These are phyloP conservation scores for Pipistrellus pipistrellus DNA, from an alignment of 2,797 vertebrate genomes.

Conservation along the genomic window DNA sequence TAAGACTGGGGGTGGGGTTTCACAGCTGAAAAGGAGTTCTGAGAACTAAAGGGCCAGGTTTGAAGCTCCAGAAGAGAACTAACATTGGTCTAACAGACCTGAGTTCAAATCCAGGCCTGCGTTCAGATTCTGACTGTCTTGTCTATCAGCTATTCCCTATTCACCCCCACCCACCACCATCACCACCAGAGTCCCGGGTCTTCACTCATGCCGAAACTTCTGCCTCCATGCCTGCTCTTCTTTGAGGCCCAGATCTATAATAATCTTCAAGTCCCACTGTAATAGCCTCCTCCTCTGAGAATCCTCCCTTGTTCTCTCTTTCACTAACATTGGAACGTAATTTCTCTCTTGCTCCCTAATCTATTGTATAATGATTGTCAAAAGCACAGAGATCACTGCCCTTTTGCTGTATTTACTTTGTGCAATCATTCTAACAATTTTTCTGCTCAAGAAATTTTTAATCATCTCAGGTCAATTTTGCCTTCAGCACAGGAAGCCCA, in stretches of 20 bases:
- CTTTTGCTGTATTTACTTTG: background rate
- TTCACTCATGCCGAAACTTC: background rate
- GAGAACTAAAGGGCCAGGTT: background rate
- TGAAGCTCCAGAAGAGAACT: background rate
- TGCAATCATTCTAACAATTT: background rate
- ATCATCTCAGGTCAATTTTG: background rate
- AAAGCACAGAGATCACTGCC: background rate
- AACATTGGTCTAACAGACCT: background rate
- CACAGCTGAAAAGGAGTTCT: background rate
- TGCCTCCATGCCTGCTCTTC: background rate
- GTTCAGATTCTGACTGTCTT: background rate
- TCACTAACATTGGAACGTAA: background rate
- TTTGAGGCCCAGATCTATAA: background rate
- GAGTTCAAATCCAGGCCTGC: background rate
- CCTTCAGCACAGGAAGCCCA: background rate
- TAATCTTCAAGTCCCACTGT: background rate
- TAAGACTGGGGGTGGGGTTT: background rate
- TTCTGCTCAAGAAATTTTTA: background rate
- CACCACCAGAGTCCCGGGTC: no score
- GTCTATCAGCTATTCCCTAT: background rate
- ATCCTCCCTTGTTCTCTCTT: background rate
- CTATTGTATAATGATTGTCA: background rate
- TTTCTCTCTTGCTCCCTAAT: background rate
- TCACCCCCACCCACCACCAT: background rate
- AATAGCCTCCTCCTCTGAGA: background rate